Evolutionary conservation across 1,140 invertebrate species (phyloP).

Genomic region (Pseudoatta argentina): DNA sequence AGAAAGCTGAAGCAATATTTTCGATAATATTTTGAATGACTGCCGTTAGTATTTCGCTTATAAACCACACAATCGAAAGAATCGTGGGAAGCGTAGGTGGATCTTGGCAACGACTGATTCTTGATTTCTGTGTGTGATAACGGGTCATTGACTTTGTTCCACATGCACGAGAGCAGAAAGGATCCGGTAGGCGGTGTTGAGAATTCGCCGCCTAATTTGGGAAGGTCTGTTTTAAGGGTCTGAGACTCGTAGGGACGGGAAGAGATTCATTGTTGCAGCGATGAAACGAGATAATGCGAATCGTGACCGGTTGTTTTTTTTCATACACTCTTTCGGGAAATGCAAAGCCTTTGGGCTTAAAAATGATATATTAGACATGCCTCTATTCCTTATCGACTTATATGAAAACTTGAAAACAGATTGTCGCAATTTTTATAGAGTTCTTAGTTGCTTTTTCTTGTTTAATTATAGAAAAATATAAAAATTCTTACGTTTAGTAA

Average conservation of each 20-base stretch:
- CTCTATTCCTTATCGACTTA: not conserved
- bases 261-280: constrained; percentile 15
- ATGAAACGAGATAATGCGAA: constrained; percentile 69
- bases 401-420: not conserved
- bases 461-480: not conserved
- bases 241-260: constrained; percentile 7
- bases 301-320: constrained; percentile 49
- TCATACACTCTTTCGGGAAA: constrained; percentile 58
- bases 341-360: constrained; percentile 22
- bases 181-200: constrained; percentile 43
- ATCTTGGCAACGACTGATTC: constrained; percentile 40
- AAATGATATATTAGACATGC: not conserved
- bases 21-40: not conserved
- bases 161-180: constrained; percentile 70
- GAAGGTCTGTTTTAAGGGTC: constrained; percentile 56
- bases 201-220: constrained; percentile 76
- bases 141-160: constrained; percentile 68
- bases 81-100: constrained; percentile 71
- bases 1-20: not conserved
- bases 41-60: not conserved
- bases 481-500: not conserved
- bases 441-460: not conserved
- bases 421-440: not conserved
- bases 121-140: constrained; percentile 68
- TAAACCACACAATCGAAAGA: not conserved